Conservation (phyloP, 2,797 vertebrate species). For the Falco naumanni region DNA sequence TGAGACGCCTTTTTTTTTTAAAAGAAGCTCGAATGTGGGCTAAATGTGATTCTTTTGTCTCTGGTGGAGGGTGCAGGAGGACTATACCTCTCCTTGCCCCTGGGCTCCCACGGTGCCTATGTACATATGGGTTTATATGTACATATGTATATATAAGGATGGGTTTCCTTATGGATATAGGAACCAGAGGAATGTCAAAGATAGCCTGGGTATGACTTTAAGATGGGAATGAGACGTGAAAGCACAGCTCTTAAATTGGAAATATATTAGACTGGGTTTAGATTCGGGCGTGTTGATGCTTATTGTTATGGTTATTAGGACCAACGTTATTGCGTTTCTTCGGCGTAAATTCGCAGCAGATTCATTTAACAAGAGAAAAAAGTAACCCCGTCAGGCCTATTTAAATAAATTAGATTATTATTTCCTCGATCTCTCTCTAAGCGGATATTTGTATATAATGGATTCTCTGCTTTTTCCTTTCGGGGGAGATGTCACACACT, state of each 20-base stretch:
- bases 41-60: background rate
- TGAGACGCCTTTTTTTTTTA: too few species aligned
- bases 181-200: background rate
- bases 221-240: background rate
- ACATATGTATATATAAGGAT: background rate
- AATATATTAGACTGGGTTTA: background rate
- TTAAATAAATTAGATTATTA: slow-evolving; percentile 21
- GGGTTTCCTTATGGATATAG: fast-evolving
- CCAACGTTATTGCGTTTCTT: background rate
- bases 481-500: background rate
- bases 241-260: background rate
- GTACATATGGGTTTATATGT: background rate
- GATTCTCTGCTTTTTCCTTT: background rate
- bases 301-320: background rate
- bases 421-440: slow-evolving; percentile 2
- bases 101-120: background rate
- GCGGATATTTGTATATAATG: background rate
- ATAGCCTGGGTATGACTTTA: background rate
- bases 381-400: background rate
- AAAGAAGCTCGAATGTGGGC: background rate
- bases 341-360: background rate
- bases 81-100: background rate
- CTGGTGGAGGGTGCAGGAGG: background rate
- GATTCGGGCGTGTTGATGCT: background rate
- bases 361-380: background rate